phyloP scores from a whole-genome alignment of 2,888 invertebrate genomes.

The Mechanitis mazaeus region DNA sequence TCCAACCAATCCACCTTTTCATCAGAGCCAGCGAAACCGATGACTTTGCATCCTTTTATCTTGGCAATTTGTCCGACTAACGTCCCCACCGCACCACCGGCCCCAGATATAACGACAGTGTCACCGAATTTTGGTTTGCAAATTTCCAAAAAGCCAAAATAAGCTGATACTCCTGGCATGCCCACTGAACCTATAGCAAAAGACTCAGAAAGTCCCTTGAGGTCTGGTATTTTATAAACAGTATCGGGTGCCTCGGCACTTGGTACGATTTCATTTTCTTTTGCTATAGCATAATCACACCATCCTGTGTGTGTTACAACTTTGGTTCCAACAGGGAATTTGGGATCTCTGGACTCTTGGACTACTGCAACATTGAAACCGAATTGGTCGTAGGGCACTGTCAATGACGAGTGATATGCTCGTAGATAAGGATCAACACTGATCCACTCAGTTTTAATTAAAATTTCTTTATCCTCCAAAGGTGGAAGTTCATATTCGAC shows the following conservation, averaged over 20 bases:
- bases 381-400: conserved; percentile 38
- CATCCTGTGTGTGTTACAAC: conserved; percentile 81
- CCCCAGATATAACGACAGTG: conserved; percentile 80
- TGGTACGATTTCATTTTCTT: conserved; percentile 23
- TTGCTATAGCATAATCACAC: conserved; percentile 68
- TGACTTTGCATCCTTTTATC: conserved; percentile 74
- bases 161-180: conserved; percentile 82
- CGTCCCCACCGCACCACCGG: conserved; percentile 84
- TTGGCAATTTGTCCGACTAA: conserved; percentile 85
- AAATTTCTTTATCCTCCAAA: conserved; percentile 73
- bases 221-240: conserved; percentile 59
- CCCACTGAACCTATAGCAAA: conserved; percentile 76
- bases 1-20: conserved; percentile 81
- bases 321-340: conserved; percentile 77
- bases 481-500: conserved; percentile 78
- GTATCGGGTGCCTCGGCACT: conserved; percentile 29
- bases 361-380: conserved; percentile 55
- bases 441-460: conserved; percentile 45
- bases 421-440: conserved; percentile 48
- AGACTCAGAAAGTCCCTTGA: conserved; percentile 66
- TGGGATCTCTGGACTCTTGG: conserved; percentile 75
- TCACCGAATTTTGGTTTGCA: conserved; percentile 81
- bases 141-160: conserved; percentile 80
- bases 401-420: conserved; percentile 26
- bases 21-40: conserved; percentile 82